A percentile compares a stretch with the other conserved stretches of the same genome.
Conservation (phyloP, 2,113 vertebrate species). For the Chascanopsetta lugubris region DNA sequence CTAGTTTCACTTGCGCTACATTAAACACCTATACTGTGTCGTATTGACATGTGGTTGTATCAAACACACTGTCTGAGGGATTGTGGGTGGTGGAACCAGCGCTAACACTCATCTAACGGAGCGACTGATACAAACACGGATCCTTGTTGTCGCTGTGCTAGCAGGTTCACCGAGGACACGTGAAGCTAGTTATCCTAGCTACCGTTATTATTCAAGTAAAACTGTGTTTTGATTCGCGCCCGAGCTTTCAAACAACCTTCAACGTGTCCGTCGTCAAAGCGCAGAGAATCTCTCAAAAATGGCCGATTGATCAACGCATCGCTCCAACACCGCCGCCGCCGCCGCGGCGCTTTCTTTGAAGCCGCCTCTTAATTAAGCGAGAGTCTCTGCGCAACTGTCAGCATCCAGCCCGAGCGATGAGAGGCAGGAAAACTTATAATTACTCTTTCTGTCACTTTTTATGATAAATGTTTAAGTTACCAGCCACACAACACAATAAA, state of each 20-base stretch:
- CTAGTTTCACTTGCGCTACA: too few relatives aligned
- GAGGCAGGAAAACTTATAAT: conserved; percentile 78
- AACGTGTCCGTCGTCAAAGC: conserved; percentile 46
- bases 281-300: conserved; percentile 49
- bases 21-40: too few relatives aligned
- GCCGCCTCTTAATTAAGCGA: conserved; percentile 46
- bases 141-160: conserved; percentile 2
- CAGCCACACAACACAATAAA: conserved; percentile 75
- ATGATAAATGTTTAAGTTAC: conserved; percentile 81
- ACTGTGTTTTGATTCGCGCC: conserved; percentile 31
- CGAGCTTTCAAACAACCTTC: conserved; percentile 44
- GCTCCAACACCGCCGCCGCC: conserved; percentile 38
- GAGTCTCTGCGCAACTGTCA: conserved; percentile 61
- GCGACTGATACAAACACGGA: conserved; percentile 8
- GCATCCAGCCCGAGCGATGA: conserved; percentile 48
- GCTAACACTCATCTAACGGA: background rate
- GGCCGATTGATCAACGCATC: conserved; percentile 51
- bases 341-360: conserved; percentile 70
- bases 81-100: background rate
- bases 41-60: too few relatives aligned
- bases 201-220: conserved; percentile 33
- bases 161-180: conserved; percentile 48
- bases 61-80: too few relatives aligned
- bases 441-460: conserved; percentile 73
- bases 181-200: conserved; percentile 12